Conservation (phyloP, 2,888 invertebrate species). For the Leptogaster cylindrica region DNA sequence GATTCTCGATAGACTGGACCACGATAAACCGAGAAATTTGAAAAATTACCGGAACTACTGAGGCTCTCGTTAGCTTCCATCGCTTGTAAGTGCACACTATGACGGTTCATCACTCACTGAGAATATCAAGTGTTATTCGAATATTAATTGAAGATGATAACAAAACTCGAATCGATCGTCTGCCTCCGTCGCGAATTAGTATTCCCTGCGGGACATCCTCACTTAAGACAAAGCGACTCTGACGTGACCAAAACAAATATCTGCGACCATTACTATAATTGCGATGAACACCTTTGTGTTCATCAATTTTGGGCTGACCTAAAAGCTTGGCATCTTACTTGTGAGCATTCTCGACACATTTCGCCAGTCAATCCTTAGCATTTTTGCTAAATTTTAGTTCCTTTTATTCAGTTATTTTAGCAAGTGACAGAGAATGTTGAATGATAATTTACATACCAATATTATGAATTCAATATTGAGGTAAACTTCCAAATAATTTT, state of each 20-base stretch:
- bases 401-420: too few relatives aligned
- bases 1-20: conserved; percentile 1
- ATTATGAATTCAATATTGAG: too few relatives aligned
- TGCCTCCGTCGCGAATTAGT: conserved; percentile 41
- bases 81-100: conserved; percentile 18
- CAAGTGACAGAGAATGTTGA: too few relatives aligned
- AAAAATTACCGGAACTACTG: conserved; percentile 26
- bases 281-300: conserved; percentile 15
- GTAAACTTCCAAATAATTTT: too few relatives aligned
- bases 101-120: conserved; percentile 30
- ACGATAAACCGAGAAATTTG: background rate
- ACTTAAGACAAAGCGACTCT: conserved; percentile 15
- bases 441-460: too few relatives aligned
- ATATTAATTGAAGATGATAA: conserved; percentile 34
- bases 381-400: too few relatives aligned
- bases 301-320: conserved; percentile 26
- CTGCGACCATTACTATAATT: conserved; percentile 22
- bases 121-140: conserved; percentile 14
- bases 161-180: conserved; percentile 38
- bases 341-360: background rate
- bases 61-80: conserved; percentile 30
- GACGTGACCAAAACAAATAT: conserved; percentile 42
- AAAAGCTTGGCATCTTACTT: conserved; percentile 10
- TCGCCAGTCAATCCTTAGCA: too few relatives aligned
- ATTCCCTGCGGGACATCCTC: conserved; percentile 22